Evolutionary conservation across 1,140 invertebrate species (phyloP), one percentile per base, ranked within the genome.

Genomic region (Onthophagus taurus): DNA sequence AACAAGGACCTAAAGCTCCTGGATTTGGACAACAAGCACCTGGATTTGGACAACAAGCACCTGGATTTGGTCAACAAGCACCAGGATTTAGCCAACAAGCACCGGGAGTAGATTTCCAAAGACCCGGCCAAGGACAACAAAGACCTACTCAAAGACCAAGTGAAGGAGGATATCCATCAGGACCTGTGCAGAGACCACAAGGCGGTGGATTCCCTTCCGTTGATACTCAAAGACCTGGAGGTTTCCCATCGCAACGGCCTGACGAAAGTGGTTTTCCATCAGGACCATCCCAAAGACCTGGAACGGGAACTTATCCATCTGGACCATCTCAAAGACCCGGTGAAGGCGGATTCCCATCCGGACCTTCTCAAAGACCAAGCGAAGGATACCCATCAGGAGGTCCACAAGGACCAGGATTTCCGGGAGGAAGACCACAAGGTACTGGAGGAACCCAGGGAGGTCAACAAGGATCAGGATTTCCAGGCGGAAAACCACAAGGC

Each of bases 351-450:
- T 41, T 17, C n/a, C 38, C 38, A 41, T 41, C 29, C n/a, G 16
- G 16, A n/a, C 17, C 26, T 23, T 13, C 26, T 1, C 44, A 24
- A 14, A 19, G 44, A 42, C 43, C 23, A 37, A 36, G 43, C n/a
- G 14, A 18, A 44, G 31, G 24, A 14, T 23, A 18, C 26, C 20
- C 42, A 26, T 17, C 20, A 14, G 6, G 19, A 5, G 53, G 55
- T 11, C 47, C 54, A 13, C 61, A 61, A 56, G 58, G 60, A 26
- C 52, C 59, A 42, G 51, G 54, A 30, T 45, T 50, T 19, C 45
- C 46, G 30, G 47, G 13, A 45, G 24, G 24, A 29, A 8, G 14
- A 8, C 13, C 31, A 7, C 6, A 13, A 6, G 6, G 31, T 33
- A 12, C 38, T 38, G 49, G 21, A 23, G 20, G 30, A 14, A 13